A percentile compares a stretch with the other conserved stretches of the same genome.
These are phyloP conservation scores for Yponomeuta malinellus DNA, from an alignment of 2,888 invertebrate genomes.

Conservation along the genomic window DNA sequence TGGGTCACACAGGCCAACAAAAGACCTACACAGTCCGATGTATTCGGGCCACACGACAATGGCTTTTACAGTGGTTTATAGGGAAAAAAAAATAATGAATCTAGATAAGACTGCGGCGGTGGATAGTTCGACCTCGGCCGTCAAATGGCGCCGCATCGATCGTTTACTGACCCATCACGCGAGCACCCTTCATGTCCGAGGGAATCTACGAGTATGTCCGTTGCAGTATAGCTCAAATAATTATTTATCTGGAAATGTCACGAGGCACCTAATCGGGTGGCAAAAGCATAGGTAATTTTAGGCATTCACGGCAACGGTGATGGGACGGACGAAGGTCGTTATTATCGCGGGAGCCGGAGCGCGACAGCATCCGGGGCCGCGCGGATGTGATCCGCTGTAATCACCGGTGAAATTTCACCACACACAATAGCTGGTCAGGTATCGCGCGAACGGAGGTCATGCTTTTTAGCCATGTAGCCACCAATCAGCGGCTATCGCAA, in stretches of 20 bases:
- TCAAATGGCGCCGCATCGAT: conserved; percentile 68
- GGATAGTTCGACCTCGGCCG: conserved; percentile 71
- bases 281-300: not conserved
- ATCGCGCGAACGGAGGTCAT: conserved; percentile 50
- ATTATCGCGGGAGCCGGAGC: conserved; percentile 55
- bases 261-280: not conserved
- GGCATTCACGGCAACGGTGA: conserved; percentile 10
- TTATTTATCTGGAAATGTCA: not conserved
- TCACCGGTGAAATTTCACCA: conserved; percentile 72
- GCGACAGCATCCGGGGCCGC: conserved; percentile 63
- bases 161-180: conserved; percentile 52
- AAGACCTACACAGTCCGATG: conserved; percentile 37
- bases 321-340: conserved; percentile 32
- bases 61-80: conserved; percentile 41
- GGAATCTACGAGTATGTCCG: conserved; percentile 5
- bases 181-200: conserved; percentile 37
- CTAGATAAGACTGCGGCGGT: conserved; percentile 68
- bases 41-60: conserved; percentile 55
- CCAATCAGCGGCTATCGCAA: conserved; percentile 54
- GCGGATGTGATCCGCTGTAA: conserved; percentile 68
- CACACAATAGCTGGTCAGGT: conserved; percentile 46
- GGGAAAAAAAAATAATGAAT: conserved; percentile 57
- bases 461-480: conserved; percentile 54
- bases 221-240: not conserved
- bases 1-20: conserved; percentile 63